Base-by-base conservation (phyloP, 2,797 vertebrate genomes). In the Astyanax mexicanus region DNA sequence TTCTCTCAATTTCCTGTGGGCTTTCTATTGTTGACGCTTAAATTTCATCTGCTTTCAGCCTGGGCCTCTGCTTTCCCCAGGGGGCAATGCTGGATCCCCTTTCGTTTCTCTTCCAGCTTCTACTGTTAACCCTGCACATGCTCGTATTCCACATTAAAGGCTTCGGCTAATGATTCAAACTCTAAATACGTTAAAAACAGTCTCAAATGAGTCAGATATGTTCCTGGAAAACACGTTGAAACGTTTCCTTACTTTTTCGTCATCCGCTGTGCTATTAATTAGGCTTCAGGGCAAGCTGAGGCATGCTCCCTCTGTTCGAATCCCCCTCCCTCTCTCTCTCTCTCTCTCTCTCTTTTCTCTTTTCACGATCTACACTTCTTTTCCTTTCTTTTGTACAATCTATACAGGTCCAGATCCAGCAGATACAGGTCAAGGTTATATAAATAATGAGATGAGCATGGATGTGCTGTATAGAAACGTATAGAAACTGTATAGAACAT, bases 151-250 rank as follows among this genome's bases (percentile, higher is more conserved):
- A 51, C 6, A 15, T 54, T 19, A 45, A n/a, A n/a, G n/a, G n/a
- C n/a, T n/a, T n/a, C 0, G 4, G 47, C 47, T 38, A 29, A 72
- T 72, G 29, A 47, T 40, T 27, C 13, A 23, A n/a, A 15, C 35
- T 29, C 40, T 55, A 19, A 42, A 71, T 40, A 19, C 15, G 13
- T 17, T 10, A 23, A 4, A 27, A 54, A 12, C 25, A 25, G 23
- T 52, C 49, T 0, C 27, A 21, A 45, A 38, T 13, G 64, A n/a
- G n/a, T n/a, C n/a, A n/a, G n/a, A 84, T 21, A 13, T 40, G 83
- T 83, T 76, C 17, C 51, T 54, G 37, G 42, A 82, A 84, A 77
- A 40, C 55, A 74, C 55, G 77, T 49, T 52, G 29, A 78, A 82
- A 82, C 74, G 79, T 84, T 76, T 81, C 69, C 47, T 69, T 76